Evolutionary conservation across 30 jellyfish, hydroid and myxozoan genomes (phyloP).

Genomic region (Aurelia sp.): DNA sequence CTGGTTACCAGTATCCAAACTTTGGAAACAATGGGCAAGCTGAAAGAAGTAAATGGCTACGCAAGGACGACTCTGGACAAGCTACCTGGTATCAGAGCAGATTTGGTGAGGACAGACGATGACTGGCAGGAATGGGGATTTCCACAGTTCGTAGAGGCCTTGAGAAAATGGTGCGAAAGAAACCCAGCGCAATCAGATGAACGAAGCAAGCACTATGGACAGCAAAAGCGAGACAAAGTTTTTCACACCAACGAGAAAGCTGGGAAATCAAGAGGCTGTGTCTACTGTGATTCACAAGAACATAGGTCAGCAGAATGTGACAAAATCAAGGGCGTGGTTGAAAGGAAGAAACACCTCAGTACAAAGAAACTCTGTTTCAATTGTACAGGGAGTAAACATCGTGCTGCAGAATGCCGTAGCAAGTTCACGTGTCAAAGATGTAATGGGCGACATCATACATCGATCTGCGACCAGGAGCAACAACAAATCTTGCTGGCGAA

Average conservation of each 20-base stretch:
- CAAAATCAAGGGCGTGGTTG: constrained; percentile 26
- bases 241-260: neutral
- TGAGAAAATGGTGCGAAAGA: constrained; percentile 71
- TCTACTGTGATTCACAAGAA: constrained; percentile 24
- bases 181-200: constrained; percentile 26
- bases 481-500: constrained; percentile 29
- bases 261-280: constrained; percentile 48
- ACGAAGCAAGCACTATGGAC: neutral
- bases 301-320: constrained; percentile 40
- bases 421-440: constrained; percentile 40
- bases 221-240: constrained; percentile 9
- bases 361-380: constrained; percentile 65
- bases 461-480: constrained; percentile 56
- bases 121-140: constrained; percentile 78
- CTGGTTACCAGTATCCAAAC: constrained; percentile 51
- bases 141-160: constrained; percentile 55
- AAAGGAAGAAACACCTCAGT: constrained; percentile 43
- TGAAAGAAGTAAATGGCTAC: constrained; percentile 44
- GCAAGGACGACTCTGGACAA: constrained; percentile 79
- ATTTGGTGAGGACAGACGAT: constrained; percentile 65
- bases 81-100: constrained; percentile 66
- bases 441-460: constrained; percentile 45
- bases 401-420: constrained; percentile 65
- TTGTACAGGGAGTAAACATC: constrained; percentile 65
- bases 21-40: constrained; percentile 64